Evolutionary conservation across 2,888 invertebrate species (phyloP).

Genomic region (Aleiodes alternator): DNA sequence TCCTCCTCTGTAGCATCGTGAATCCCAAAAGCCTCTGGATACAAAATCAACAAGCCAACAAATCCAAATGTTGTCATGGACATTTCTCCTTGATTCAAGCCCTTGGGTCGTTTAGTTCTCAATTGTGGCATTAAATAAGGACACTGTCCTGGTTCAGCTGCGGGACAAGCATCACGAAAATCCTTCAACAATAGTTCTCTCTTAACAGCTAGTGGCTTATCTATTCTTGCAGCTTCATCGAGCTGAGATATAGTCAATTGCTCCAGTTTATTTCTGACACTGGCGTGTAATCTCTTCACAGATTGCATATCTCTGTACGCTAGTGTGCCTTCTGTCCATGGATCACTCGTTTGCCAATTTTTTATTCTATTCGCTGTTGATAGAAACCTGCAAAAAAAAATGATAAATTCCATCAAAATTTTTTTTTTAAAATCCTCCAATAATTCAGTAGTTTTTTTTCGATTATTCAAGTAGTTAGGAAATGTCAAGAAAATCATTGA

Average conservation of each 20-base stretch:
- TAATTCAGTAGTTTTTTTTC: too few species aligned
- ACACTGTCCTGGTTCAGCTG: constrained; percentile 57
- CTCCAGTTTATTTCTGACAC: constrained; percentile 66
- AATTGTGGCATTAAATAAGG: constrained; percentile 50
- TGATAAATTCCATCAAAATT: neutral
- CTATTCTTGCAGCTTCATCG: constrained; percentile 52
- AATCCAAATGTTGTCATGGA: constrained; percentile 77
- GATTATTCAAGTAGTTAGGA: too few species aligned
- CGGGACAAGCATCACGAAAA: constrained; percentile 58
- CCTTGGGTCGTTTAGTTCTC: constrained; percentile 1
- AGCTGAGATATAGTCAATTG: constrained; percentile 56
- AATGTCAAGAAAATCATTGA: too few species aligned
- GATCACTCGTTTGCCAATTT: constrained; percentile 77
- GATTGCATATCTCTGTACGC: constrained; percentile 74
- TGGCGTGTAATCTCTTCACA: constrained; percentile 75
- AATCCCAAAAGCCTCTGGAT: constrained; percentile 74
- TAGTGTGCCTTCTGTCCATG: constrained; percentile 73
- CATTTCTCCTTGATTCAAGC: constrained; percentile 78
- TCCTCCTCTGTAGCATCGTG: constrained; percentile 72
- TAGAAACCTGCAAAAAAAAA: constrained; percentile 69
- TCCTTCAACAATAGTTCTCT: constrained; percentile 57
- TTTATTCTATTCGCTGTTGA: constrained; percentile 74
- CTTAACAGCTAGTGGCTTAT: constrained; percentile 59
- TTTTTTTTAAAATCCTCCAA: neutral
- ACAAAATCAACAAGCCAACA: constrained; percentile 75